A percentile compares a stretch with the other conserved stretches of the same genome.
Evolutionary conservation across 2,888 invertebrate genomes (phyloP).

Genomic region (Alviniconcha strummeri): DNA sequence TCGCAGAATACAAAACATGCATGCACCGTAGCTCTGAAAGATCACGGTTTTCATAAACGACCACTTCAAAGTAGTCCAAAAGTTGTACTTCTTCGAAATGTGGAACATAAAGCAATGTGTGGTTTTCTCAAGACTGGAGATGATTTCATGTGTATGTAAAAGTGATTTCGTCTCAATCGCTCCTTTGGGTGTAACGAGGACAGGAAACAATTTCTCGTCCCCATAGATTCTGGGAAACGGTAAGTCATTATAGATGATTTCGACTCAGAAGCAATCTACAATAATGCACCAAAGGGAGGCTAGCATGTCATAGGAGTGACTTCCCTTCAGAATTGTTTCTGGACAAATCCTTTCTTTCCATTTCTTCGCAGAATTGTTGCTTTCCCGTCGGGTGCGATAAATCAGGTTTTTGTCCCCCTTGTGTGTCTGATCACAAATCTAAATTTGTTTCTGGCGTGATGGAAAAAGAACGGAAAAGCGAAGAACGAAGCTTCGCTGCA

Average conservation of each 20-base stretch:
- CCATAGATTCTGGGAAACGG: background rate
- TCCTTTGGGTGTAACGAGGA: background rate
- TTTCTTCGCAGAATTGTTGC: background rate
- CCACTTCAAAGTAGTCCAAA: no score
- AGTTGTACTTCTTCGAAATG: no score
- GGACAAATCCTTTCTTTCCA: background rate
- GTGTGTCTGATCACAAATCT: conserved; percentile 7
- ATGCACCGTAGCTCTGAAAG: no score
- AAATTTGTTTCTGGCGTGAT: conserved; percentile 17
- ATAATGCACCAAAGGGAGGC: conserved; percentile 13
- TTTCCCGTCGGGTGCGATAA: conserved; percentile 6
- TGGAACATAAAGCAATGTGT: no score
- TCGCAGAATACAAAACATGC: no score
- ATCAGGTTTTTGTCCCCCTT: conserved; percentile 10
- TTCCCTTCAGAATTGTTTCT: conserved; percentile 19
- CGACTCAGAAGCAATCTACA: conserved; percentile 15
- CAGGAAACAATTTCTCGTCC: conserved; percentile 1
- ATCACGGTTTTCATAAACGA: no score
- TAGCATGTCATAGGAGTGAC: conserved; percentile 21
- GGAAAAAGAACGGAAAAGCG: background rate
- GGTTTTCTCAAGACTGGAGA: no score
- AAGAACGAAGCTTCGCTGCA: background rate
- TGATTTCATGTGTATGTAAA: background rate
- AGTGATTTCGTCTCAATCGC: conserved; percentile 3
- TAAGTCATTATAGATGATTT: conserved; percentile 16